Conservation (phyloP, 2,888 invertebrate genomes). For the Neelides folsomi region DNA sequence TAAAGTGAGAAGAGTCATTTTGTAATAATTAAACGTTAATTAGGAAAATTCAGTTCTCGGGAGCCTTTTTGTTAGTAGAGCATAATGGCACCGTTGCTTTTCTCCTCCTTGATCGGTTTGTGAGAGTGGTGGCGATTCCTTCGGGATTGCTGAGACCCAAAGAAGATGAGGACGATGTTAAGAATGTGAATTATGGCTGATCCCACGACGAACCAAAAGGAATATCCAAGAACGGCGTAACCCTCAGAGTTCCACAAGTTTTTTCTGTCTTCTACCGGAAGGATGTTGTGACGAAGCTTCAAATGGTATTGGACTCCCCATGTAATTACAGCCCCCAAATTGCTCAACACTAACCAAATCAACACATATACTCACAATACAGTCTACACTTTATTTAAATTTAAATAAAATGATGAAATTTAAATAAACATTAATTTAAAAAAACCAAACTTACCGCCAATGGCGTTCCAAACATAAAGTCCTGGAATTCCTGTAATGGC, state of each 20-base stretch:
- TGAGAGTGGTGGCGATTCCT: slow-evolving; percentile 47
- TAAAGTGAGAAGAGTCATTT: no score
- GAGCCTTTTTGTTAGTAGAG: slow-evolving; percentile 45
- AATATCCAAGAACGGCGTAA: slow-evolving; percentile 67
- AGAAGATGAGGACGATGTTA: slow-evolving; percentile 58
- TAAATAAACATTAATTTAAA: not conserved
- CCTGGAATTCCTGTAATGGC: slow-evolving; percentile 53
- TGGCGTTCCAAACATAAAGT: slow-evolving; percentile 61
- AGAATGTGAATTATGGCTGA: slow-evolving; percentile 55
- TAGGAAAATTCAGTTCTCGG: no score
- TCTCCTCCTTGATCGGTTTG: slow-evolving; percentile 59
- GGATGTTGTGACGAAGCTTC: slow-evolving; percentile 65
- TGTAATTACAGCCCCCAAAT: slow-evolving; percentile 58
- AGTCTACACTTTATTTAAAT: no score
- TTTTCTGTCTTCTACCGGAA: slow-evolving; percentile 62
- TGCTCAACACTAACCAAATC: no score
- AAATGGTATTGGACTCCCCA: slow-evolving; percentile 75
- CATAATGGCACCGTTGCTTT: slow-evolving; percentile 73
- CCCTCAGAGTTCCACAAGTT: slow-evolving; percentile 72
- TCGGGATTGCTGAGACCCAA: slow-evolving; percentile 55
- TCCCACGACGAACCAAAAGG: slow-evolving; percentile 71
- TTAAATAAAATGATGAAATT: slow-evolving; percentile 5
- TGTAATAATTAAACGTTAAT: no score
- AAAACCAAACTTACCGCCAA: slow-evolving; percentile 50
- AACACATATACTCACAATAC: no score